These are phyloP conservation scores for Cephonodes hylas DNA, from an alignment of 2,888 invertebrate species.

Conservation along the genomic window DNA sequence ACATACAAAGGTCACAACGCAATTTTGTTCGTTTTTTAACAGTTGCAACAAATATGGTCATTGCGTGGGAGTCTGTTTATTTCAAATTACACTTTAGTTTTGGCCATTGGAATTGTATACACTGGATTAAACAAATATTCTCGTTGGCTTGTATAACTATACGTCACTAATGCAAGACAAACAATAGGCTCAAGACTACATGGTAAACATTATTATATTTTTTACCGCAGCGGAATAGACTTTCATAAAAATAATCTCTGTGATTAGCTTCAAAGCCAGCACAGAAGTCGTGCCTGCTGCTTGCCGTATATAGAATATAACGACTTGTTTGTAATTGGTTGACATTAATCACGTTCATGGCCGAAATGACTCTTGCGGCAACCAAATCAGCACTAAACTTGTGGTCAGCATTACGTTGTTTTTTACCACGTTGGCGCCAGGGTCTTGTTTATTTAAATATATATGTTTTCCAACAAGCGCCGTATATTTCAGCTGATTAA, in stretches of 20 bases:
- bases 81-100: conserved; percentile 7
- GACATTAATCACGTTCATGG: conserved; percentile 36
- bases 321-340: conserved; percentile 50
- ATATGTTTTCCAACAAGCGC: conserved; percentile 9
- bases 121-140: not conserved
- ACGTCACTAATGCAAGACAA: not conserved
- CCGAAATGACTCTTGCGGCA: conserved; percentile 29
- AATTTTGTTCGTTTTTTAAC: conserved; percentile 26
- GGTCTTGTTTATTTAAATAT: conserved; percentile 10
- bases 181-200: not conserved
- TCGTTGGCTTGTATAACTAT: not conserved
- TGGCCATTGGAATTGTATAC: not conserved
- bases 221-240: not conserved
- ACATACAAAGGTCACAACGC: conserved; percentile 24
- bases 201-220: not conserved
- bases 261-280: conserved; percentile 37
- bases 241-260: conserved; percentile 3
- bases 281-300: conserved; percentile 27
- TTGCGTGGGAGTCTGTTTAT: conserved; percentile 42
- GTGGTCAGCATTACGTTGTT: conserved; percentile 22
- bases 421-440: conserved; percentile 44
- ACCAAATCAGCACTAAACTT: conserved; percentile 43
- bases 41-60: conserved; percentile 19
- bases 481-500: conserved; percentile 14
- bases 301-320: conserved; percentile 31